Conservation (phyloP, 2,797 vertebrate species). For the Labeo calbasu region DNA sequence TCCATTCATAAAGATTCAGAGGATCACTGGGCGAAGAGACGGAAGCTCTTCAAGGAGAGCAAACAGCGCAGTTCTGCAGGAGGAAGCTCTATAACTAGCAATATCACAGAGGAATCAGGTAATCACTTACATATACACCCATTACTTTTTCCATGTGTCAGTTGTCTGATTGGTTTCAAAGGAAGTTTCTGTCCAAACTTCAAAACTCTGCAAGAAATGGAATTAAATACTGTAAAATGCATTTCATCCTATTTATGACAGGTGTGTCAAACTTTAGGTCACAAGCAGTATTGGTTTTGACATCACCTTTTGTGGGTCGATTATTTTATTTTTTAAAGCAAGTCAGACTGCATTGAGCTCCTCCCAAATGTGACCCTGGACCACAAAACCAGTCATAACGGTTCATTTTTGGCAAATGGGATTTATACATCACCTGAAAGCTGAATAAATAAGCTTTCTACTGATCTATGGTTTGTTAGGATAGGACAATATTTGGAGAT, state of each 20-base stretch:
- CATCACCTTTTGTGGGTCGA: neutral
- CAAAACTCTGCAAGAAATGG: neutral
- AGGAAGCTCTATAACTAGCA: slow-evolving; percentile 84
- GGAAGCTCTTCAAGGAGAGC: slow-evolving; percentile 86
- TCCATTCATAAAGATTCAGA: slow-evolving; percentile 74
- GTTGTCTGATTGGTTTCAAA: neutral
- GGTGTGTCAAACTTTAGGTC: neutral
- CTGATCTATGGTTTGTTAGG: too few relatives aligned
- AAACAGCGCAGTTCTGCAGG: slow-evolving; percentile 85
- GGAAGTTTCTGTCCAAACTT: neutral
- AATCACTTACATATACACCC: slow-evolving; percentile 24
- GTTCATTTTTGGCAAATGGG: too few relatives aligned
- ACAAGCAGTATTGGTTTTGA: neutral
- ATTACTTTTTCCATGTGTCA: neutral
- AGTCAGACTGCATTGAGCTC: too few relatives aligned
- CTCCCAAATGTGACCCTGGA: too few relatives aligned
- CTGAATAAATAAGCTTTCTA: too few relatives aligned
- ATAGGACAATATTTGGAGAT: too few relatives aligned
- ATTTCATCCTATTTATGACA: neutral
- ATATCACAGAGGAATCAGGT: slow-evolving; percentile 87
- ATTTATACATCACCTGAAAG: too few relatives aligned
- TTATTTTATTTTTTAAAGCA: too few relatives aligned
- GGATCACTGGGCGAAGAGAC: slow-evolving; percentile 83
- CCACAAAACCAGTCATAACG: too few relatives aligned
- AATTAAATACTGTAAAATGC: neutral